These are phyloP conservation scores for Sebastes trivittatus DNA, from an alignment of 2,797 vertebrate genomes.

Conservation along the genomic window DNA sequence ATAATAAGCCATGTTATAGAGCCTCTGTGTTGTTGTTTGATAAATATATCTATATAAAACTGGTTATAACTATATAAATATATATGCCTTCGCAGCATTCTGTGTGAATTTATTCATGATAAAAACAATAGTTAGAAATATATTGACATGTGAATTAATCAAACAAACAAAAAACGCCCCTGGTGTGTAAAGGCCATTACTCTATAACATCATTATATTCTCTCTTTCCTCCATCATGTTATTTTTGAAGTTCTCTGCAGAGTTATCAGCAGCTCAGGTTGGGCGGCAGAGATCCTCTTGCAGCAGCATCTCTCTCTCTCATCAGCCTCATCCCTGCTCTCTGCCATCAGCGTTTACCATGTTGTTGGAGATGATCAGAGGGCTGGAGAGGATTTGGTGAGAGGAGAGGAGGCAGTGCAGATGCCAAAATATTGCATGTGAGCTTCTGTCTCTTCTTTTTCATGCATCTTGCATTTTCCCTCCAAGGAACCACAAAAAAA, in stretches of 20 bases:
- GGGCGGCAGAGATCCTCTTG: neutral
- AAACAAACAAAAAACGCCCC: too few species aligned
- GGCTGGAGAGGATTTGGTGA: slow-evolving; percentile 48
- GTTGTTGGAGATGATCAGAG: slow-evolving; percentile 59
- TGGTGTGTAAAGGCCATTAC: neutral
- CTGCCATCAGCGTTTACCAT: slow-evolving; percentile 25
- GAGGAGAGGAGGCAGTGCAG: slow-evolving; percentile 35
- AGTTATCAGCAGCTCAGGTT: neutral
- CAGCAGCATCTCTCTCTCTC: neutral
- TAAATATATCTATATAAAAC: too few species aligned
- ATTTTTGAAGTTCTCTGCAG: neutral
- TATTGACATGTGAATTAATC: too few species aligned
- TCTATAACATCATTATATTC: neutral
- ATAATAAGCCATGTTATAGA: too few species aligned
- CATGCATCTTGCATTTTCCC: slow-evolving; percentile 64
- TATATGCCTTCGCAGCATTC: too few species aligned
- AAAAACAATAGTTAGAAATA: too few species aligned
- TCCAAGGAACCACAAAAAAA: slow-evolving; percentile 48
- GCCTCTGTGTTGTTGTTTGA: too few species aligned
- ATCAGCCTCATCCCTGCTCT: neutral
- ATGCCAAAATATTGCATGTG: slow-evolving; percentile 63
- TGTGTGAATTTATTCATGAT: too few species aligned
- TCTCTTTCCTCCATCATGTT: neutral
- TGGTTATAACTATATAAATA: too few species aligned
- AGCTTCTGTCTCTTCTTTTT: slow-evolving; percentile 55